Base-by-base conservation (phyloP, 2,888 invertebrate species). In the Cabera pusaria region DNA sequence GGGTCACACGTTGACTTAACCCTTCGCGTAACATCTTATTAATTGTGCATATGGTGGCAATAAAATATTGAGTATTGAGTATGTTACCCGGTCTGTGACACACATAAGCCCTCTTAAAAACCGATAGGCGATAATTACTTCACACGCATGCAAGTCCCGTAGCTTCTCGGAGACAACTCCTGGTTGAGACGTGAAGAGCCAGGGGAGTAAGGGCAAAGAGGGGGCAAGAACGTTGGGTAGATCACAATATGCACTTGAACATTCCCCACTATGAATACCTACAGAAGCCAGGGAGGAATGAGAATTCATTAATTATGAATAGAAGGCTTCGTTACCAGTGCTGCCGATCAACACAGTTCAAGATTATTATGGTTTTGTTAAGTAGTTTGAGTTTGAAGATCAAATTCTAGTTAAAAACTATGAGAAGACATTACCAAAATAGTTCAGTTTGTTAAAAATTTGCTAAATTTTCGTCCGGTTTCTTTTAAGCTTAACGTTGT, bases 231-330 rank as follows among this genome's bases (percentile, higher is more conserved):
- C 74, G 76, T 67, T 17, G 28, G 20, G 33, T 24, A 71, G 68
- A 77, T 75, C 82, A 90, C 84, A 90, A 90, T 91, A 90, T 90
- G 90, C 90, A 90, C 90, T 87, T 76, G 65, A 88, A 61, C 70
- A 72, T 64, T 68, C 78, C 77, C 72, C 65, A 74, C 81, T 74
- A 80, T 75, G 80, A 81, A 82, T 81, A 81, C 71, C 76, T 74
- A 72, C 65, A 69, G 58, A 60, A 37, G 44, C 57, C 83, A 80
- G 84, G 72, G 82, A 44, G 65, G 82, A 50, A 71, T 48, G 61
- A 50, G 60, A 62, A 55, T 71, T 75, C 65, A 72, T 74, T 73
- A 73, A 73, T 28, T 25, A 32, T 22, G 5, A 22, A 28, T 12
- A 29, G 7, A n/a, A 25, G 18, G 31, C 24, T 37, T 39, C 36